These are phyloP conservation scores for Diarsia dahlii DNA, from an alignment of 2,888 invertebrate species.

Conservation along the genomic window DNA sequence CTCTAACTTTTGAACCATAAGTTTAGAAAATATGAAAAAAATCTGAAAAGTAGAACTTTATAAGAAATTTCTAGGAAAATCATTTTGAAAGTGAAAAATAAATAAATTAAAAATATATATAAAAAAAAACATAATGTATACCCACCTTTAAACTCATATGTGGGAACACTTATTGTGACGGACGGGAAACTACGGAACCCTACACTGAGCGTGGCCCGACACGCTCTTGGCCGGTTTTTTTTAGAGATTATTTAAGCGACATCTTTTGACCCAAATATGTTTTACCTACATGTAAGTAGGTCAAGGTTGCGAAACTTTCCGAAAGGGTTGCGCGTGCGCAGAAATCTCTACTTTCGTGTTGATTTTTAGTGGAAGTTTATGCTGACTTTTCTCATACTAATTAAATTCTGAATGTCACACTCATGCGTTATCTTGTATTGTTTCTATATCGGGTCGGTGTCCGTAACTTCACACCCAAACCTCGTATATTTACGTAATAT, in stretches of 20 bases:
- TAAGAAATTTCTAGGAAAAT: too few relatives aligned
- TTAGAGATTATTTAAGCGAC: neutral
- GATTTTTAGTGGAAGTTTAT: neutral
- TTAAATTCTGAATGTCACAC: neutral
- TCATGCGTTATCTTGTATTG: neutral
- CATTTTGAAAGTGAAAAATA: too few relatives aligned
- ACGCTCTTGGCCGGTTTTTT: too few relatives aligned
- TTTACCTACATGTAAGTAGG: slow-evolving; percentile 16
- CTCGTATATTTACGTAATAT: neutral
- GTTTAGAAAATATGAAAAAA: too few relatives aligned
- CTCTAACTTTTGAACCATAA: too few relatives aligned
- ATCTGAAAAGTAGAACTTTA: too few relatives aligned
- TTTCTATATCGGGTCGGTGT: neutral
- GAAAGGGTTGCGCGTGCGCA: slow-evolving; percentile 12
- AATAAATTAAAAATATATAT: too few relatives aligned
- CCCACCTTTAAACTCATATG: too few relatives aligned
- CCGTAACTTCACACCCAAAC: neutral
- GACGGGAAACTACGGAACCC: too few relatives aligned
- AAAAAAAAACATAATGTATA: too few relatives aligned
- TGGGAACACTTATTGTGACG: too few relatives aligned
- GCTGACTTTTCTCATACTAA: neutral
- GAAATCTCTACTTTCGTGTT: neutral
- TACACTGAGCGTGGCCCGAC: too few relatives aligned
- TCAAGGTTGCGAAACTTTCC: slow-evolving; percentile 28
- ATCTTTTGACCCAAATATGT: slow-evolving; percentile 1